Evolutionary conservation across 2,888 invertebrate genomes (phyloP).

Genomic region (Didymodactylos carnosus): DNA sequence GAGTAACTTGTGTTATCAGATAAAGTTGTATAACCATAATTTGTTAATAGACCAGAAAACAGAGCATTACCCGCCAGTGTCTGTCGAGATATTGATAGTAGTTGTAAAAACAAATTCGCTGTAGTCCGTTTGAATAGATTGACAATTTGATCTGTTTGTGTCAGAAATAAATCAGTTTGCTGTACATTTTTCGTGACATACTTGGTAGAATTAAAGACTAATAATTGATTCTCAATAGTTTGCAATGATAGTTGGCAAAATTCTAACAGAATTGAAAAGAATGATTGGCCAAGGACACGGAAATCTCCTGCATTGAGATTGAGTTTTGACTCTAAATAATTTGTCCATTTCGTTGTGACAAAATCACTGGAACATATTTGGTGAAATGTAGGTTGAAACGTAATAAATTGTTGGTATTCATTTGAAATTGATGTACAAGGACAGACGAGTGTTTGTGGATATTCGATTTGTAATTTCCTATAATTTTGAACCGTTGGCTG

Average conservation of each 20-base stretch:
- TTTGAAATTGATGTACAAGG: not conserved
- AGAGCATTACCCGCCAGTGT: not conserved
- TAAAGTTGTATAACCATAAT: not conserved
- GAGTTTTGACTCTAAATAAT: not conserved
- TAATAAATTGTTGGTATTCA: not conserved
- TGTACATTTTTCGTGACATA: not conserved
- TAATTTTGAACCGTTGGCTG: not conserved
- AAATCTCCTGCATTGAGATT: not conserved
- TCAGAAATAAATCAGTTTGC: not conserved
- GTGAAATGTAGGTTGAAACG: not conserved
- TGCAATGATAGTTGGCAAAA: not conserved
- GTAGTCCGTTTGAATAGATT: not conserved
- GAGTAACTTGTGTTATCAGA: not conserved
- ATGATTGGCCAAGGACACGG: not conserved
- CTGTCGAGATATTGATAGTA: not conserved
- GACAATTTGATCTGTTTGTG: not conserved
- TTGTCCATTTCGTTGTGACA: not conserved
- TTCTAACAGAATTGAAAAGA: not conserved
- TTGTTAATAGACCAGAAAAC: not conserved
- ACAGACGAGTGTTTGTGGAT: not conserved
- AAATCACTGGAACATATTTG: not conserved
- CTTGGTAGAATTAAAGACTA: not conserved
- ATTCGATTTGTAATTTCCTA: not conserved
- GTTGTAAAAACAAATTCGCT: not conserved
- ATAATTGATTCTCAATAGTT: not conserved